Evolutionary conservation across 2,888 invertebrate genomes (phyloP).

Genomic region (Metacarcinus magister): DNA sequence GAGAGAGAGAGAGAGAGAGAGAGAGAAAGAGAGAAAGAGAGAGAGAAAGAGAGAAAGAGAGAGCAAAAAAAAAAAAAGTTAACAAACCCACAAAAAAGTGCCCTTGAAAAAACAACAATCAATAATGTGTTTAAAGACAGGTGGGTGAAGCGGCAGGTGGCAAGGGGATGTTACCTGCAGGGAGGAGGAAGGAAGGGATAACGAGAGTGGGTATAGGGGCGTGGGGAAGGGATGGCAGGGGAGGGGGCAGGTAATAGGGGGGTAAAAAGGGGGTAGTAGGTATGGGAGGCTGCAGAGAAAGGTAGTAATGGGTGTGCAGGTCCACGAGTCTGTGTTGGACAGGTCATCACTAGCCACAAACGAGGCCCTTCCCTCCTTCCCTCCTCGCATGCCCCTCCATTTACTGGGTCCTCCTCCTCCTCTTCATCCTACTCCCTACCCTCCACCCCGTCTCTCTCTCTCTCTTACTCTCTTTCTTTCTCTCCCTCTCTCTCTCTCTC

Average conservation of each 20-base stretch:
- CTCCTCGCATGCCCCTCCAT: background rate
- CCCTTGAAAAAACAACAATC: too few relatives aligned
- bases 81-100: too few relatives aligned
- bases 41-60: background rate
- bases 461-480: background rate
- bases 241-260: background rate
- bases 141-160: too few relatives aligned
- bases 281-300: background rate
- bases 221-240: background rate
- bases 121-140: too few relatives aligned
- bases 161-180: too few relatives aligned
- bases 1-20: background rate
- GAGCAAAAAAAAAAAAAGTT: background rate
- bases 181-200: too few relatives aligned
- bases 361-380: background rate
- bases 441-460: background rate
- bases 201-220: too few relatives aligned
- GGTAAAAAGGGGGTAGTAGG: background rate
- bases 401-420: background rate
- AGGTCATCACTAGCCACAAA: conserved; percentile 7
- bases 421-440: background rate
- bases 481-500: background rate
- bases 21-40: background rate
- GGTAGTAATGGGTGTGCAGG: background rate
- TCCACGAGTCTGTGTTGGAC: background rate